Conservation (phyloP, 2,113 vertebrate species). For the Genyomyrus donnyi region DNA sequence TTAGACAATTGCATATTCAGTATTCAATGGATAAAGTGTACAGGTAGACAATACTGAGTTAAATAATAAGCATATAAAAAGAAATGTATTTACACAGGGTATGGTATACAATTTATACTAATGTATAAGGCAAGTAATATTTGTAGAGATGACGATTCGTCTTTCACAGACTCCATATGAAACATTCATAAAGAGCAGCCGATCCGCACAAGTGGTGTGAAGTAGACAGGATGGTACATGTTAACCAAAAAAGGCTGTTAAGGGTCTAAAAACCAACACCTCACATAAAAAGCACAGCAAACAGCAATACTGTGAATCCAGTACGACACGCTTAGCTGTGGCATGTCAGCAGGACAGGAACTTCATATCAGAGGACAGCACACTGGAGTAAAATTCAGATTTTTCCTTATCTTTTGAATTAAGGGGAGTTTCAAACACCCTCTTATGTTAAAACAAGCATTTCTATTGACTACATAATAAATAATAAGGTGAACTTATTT, state of each 20-base stretch:
- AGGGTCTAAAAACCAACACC: slow-evolving; percentile 34
- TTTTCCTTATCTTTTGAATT: not conserved
- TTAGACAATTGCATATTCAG: slow-evolving; percentile 68
- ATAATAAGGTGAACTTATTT: not conserved
- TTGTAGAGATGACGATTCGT: slow-evolving; percentile 52
- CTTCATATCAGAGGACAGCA: not conserved
- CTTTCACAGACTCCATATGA: slow-evolving; percentile 38
- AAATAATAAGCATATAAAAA: slow-evolving; percentile 59
- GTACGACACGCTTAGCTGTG: not conserved
- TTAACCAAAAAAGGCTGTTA: slow-evolving; percentile 45
- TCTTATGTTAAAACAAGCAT: not conserved
- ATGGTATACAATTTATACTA: slow-evolving; percentile 51
- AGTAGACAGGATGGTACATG: slow-evolving; percentile 37
- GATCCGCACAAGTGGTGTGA: slow-evolving; percentile 42
- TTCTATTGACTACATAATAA: not conserved
- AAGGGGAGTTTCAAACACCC: not conserved
- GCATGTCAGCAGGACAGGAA: not conserved
- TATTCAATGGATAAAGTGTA: slow-evolving; percentile 40
- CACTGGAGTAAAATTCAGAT: not conserved
- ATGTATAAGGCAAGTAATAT: slow-evolving; percentile 61
- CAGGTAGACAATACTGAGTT: slow-evolving; percentile 37
- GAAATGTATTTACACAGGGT: slow-evolving; percentile 56
- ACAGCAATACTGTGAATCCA: not conserved
- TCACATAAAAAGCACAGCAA: not conserved
- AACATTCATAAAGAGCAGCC: slow-evolving; percentile 49